These are phyloP conservation scores for Thymelicus lineola DNA, from an alignment of 2,888 invertebrate genomes.

Conservation along the genomic window DNA sequence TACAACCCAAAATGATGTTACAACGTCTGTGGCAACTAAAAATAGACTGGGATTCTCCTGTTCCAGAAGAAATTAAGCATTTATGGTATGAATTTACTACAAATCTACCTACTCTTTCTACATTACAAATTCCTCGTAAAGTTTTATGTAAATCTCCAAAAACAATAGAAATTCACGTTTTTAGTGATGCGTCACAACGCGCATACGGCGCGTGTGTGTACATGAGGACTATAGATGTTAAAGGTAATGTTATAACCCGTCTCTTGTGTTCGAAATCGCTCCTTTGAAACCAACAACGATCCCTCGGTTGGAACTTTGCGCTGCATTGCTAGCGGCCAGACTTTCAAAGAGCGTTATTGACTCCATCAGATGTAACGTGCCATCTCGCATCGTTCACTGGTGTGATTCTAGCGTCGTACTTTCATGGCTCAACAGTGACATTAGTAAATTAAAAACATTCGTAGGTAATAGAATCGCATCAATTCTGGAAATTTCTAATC, in stretches of 20 bases:
- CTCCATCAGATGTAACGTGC: constrained; percentile 6
- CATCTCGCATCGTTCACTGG: constrained; percentile 15
- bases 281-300: neutral
- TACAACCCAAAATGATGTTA: constrained; percentile 40
- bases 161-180: neutral
- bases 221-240: neutral
- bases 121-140: neutral
- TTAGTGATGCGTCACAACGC: neutral
- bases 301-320: constrained; percentile 38
- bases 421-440: constrained; percentile 25
- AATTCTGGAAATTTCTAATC: constrained; percentile 22
- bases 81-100: neutral
- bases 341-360: constrained; percentile 3
- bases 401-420: constrained; percentile 39
- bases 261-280: neutral
- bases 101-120: neutral
- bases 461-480: constrained; percentile 31
- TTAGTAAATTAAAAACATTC: constrained; percentile 34
- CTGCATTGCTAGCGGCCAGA: constrained; percentile 23
- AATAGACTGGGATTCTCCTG: constrained; percentile 39
- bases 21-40: constrained; percentile 41
- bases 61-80: constrained; percentile 18
- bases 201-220: constrained; percentile 6
- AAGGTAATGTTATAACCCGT: neutral
- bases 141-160: neutral